Evolutionary conservation across 2,113 vertebrate genomes (phyloP).

Genomic region (Phyllostomus hastatus): DNA sequence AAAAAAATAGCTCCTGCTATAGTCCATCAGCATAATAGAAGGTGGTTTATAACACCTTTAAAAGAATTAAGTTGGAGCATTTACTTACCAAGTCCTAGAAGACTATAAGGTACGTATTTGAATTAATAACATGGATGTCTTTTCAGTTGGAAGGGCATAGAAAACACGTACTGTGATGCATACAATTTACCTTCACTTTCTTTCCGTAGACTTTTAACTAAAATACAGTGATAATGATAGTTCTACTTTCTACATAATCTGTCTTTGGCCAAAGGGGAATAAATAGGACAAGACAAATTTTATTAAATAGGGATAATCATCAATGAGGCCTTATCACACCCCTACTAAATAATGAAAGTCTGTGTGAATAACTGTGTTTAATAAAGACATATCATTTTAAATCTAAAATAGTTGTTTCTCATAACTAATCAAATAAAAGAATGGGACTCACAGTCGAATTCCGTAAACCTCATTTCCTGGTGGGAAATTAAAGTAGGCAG

Average conservation of each 20-base stretch:
- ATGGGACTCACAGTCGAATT: neutral
- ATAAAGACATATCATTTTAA: neutral
- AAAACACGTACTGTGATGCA: neutral
- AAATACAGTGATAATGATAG: neutral
- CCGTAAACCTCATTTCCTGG: neutral
- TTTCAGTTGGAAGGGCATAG: neutral
- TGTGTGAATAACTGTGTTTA: neutral
- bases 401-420: neutral
- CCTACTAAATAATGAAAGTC: neutral
- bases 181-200: neutral
- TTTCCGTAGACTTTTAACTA: neutral
- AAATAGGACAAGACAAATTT: neutral
- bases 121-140: conserved; percentile 36
- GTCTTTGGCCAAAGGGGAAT: neutral
- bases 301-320: neutral
- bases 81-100: conserved; percentile 13
- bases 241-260: neutral
- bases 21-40: conserved; percentile 57
- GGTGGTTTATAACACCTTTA: conserved; percentile 61
- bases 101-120: conserved; percentile 20
- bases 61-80: conserved; percentile 51
- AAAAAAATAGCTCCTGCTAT: conserved; percentile 71
- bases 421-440: neutral
- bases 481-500: neutral
- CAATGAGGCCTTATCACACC: neutral